These are phyloP conservation scores for Ooceraea biroi DNA, from an alignment of 1,140 invertebrate species.

Conservation along the genomic window DNA sequence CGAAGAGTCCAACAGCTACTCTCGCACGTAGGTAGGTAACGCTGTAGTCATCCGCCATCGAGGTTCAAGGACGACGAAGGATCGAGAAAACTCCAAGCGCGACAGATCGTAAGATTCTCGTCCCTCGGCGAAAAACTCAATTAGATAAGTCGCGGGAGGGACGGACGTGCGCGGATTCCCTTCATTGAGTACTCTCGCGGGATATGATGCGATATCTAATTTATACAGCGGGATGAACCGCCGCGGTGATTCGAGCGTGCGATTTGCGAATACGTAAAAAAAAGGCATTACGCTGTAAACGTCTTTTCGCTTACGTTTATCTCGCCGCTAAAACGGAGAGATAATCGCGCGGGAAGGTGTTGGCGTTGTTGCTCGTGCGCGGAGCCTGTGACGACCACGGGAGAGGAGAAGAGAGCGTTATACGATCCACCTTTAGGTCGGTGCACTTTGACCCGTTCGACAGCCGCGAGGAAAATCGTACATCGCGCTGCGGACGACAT, in stretches of 20 bases:
- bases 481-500: conserved; percentile 36
- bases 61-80: conserved; percentile 72
- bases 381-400: conserved; percentile 31
- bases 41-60: conserved; percentile 22
- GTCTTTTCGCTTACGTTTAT: conserved; percentile 66
- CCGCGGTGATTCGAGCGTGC: conserved; percentile 38
- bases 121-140: conserved; percentile 8
- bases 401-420: conserved; percentile 56
- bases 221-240: conserved; percentile 48
- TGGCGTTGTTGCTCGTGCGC: conserved; percentile 37
- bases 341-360: conserved; percentile 42
- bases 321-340: conserved; percentile 50
- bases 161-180: not conserved
- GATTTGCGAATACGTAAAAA: conserved; percentile 66
- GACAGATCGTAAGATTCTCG: conserved; percentile 9
- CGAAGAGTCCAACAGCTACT: not conserved
- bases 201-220: conserved; percentile 62
- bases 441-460: conserved; percentile 62
- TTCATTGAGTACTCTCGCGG: conserved; percentile 16
- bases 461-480: conserved; percentile 51
- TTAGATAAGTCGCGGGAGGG: conserved; percentile 5
- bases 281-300: conserved; percentile 63
- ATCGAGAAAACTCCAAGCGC: conserved; percentile 53
- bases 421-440: conserved; percentile 57
- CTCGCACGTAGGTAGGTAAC: not conserved